Percentiles rank a stretch among this genome's conserved stretches.
These are phyloP conservation scores for Turnix velox DNA, from an alignment of 2,113 vertebrate species.

Conservation along the genomic window DNA sequence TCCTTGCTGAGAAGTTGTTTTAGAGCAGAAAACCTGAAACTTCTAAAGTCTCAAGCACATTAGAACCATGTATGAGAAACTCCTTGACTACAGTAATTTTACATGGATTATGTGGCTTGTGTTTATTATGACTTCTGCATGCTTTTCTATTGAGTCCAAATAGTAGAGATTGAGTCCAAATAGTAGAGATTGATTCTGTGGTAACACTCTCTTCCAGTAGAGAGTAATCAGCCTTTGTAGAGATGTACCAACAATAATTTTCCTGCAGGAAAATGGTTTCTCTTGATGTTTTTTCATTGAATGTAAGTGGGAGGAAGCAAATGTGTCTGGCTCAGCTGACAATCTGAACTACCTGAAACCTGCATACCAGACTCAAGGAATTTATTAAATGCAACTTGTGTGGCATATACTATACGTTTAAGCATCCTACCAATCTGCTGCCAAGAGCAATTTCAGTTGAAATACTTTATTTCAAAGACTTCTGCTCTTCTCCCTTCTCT, in stretches of 20 bases:
- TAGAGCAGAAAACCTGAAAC: background rate
- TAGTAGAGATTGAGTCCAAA: background rate
- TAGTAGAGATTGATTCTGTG: background rate
- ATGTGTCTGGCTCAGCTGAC: background rate
- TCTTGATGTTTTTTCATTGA: background rate
- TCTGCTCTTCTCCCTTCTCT: background rate
- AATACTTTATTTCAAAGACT: background rate
- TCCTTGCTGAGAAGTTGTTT: background rate
- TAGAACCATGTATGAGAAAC: background rate
- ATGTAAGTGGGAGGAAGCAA: background rate
- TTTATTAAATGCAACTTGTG: conserved; percentile 31
- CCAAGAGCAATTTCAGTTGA: background rate
- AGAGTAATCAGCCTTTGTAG: background rate
- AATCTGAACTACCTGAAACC: background rate
- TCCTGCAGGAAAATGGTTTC: background rate
- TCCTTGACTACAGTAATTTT: background rate
- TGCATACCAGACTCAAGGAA: background rate
- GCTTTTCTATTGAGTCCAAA: background rate
- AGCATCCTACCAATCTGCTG: background rate
- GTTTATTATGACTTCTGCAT: background rate
- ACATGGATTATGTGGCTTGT: background rate
- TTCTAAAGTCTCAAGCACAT: background rate
- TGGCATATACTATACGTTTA: background rate
- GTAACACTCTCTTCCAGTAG: background rate
- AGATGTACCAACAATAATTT: background rate